phyloP scores from a whole-genome alignment of 2,797 vertebrate species.

The Zalophus californianus region DNA sequence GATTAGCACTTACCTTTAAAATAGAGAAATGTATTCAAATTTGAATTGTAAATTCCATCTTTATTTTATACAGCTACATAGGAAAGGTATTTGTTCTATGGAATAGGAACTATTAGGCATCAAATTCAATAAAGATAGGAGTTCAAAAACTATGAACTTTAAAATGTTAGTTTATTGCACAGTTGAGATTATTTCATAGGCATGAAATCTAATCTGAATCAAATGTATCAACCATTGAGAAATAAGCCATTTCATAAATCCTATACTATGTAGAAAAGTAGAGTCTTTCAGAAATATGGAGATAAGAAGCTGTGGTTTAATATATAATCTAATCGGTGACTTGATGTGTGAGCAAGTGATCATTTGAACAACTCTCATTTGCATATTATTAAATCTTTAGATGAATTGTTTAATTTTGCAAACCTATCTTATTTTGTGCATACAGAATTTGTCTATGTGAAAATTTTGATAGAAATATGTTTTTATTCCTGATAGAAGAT shows the following conservation, averaged over 20 bases:
- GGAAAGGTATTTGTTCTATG: constrained; percentile 14
- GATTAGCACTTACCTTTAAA: constrained; percentile 68
- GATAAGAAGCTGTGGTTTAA: constrained; percentile 1
- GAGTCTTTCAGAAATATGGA: not conserved
- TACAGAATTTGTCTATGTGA: not conserved
- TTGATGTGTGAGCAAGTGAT: not conserved
- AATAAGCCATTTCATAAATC: not conserved
- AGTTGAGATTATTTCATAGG: constrained; percentile 34
- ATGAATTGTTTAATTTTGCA: constrained; percentile 40
- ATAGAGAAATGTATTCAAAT: constrained; percentile 49
- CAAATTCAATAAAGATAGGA: not conserved
- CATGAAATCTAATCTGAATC: constrained; percentile 13
- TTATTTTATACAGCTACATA: not conserved
- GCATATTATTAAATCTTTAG: not conserved
- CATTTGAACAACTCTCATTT: not conserved
- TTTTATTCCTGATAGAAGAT: constrained; percentile 1
- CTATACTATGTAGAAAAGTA: not conserved
- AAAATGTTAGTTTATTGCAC: not conserved
- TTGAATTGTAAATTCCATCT: constrained; percentile 28
- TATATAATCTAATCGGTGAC: not conserved
- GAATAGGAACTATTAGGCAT: not conserved
- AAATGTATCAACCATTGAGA: constrained; percentile 17
- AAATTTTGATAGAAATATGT: not conserved
- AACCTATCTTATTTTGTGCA: not conserved
- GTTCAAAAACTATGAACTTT: not conserved